These are phyloP conservation scores for Psilopsiagon aurifrons DNA, from an alignment of 2,113 vertebrate genomes.

Conservation along the genomic window DNA sequence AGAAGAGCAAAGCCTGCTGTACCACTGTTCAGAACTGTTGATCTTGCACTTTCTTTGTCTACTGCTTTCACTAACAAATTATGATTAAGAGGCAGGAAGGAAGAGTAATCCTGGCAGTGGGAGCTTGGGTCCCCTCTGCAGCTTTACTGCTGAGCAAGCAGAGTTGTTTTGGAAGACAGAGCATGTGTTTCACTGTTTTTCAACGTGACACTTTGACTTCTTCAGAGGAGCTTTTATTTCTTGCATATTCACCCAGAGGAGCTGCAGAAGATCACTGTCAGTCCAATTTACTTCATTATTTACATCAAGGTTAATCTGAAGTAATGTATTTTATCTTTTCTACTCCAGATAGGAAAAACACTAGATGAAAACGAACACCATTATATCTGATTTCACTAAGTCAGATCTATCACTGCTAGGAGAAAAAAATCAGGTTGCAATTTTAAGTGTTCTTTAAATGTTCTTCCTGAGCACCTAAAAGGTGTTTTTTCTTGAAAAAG, in stretches of 20 bases:
- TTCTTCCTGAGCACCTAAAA: not conserved
- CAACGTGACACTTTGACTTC: not conserved
- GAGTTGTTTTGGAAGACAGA: not conserved
- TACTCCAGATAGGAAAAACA: not conserved
- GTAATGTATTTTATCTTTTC: not conserved
- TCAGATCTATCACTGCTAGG: not conserved
- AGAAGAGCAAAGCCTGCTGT: not conserved
- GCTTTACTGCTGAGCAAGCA: slow-evolving; percentile 9
- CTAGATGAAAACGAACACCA: not conserved
- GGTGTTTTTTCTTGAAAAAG: not conserved
- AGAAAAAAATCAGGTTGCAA: not conserved
- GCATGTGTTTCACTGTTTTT: not conserved
- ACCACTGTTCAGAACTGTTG: not conserved
- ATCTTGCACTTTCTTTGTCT: slow-evolving; percentile 30
- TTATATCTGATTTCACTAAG: not conserved
- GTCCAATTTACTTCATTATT: not conserved
- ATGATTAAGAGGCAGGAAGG: slow-evolving; percentile 25
- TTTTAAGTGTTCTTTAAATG: not conserved
- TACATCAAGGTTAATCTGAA: not conserved
- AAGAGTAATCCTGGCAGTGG: not conserved
- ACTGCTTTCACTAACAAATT: slow-evolving; percentile 55
- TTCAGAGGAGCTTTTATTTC: not conserved
- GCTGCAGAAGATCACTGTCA: not conserved
- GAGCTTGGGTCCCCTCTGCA: not conserved
- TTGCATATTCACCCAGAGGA: not conserved